Evolutionary conservation across 1,140 invertebrate species (phyloP).

Genomic region (Stratiolaelaps scimitus): DNA sequence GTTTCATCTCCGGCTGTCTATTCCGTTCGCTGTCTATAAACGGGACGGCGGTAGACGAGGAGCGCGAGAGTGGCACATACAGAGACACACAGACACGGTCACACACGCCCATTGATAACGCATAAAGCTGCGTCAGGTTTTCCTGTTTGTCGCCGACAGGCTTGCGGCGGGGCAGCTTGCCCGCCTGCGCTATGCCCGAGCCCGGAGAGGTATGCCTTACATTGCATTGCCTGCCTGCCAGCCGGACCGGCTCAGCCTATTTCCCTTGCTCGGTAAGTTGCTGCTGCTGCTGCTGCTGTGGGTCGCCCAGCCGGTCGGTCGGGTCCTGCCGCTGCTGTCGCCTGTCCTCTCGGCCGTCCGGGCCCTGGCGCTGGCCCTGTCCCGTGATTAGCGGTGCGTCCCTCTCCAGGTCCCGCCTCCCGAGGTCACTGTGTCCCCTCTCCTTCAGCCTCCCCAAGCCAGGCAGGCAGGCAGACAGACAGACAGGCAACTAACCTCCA

Average conservation of each 20-base stretch:
- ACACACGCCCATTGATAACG: constrained; percentile 22
- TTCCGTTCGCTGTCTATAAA: background rate
- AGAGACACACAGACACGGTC: too few relatives aligned
- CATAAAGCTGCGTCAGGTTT: constrained; percentile 11
- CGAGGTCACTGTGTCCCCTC: constrained; percentile 25
- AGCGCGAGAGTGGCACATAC: constrained; percentile 23
- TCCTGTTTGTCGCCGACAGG: too few relatives aligned
- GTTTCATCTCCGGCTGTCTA: background rate
- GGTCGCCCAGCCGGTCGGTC: background rate
- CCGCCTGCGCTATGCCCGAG: too few relatives aligned
- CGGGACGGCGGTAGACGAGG: background rate
- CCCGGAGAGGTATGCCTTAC: too few relatives aligned
- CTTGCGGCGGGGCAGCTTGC: too few relatives aligned
- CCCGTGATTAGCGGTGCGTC: constrained; percentile 11
- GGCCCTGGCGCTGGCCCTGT: background rate
- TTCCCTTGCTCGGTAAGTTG: too few relatives aligned
- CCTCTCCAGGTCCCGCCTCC: constrained; percentile 27
- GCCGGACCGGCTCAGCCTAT: background rate
- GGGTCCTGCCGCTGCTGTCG: background rate
- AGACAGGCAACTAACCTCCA: background rate
- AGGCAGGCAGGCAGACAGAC: background rate
- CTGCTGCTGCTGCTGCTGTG: too few relatives aligned
- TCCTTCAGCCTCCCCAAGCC: constrained; percentile 3
- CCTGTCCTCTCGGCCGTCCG: constrained; percentile 2
- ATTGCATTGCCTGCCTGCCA: constrained; percentile 22